Percentiles rank a stretch among this genome's conserved stretches.
Evolutionary conservation across 2,888 invertebrate genomes (phyloP).

Genomic region (Rhaphigaster nebulosa): DNA sequence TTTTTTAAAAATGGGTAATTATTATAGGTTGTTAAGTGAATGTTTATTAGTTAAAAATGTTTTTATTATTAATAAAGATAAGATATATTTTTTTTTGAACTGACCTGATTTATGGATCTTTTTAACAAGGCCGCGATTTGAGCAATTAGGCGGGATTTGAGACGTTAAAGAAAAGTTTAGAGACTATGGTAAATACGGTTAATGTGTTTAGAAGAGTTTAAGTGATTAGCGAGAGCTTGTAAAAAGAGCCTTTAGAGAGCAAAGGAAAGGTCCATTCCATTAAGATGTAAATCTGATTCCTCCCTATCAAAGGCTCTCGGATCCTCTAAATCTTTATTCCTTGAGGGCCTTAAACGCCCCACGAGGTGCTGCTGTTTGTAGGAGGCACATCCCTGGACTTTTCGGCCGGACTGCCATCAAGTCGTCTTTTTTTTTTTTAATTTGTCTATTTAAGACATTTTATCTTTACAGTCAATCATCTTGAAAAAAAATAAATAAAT

Average conservation of each 20-base stretch:
- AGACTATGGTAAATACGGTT: conserved; percentile 44
- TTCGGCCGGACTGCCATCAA: no score
- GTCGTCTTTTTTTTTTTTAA: no score
- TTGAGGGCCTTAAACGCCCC: not conserved
- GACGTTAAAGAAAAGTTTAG: conserved; percentile 41
- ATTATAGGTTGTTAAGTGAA: no score
- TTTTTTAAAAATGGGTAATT: no score
- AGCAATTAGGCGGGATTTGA: not conserved
- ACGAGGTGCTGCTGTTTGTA: conserved; percentile 3
- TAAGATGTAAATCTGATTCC: conserved; percentile 50
- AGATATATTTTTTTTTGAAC: not conserved
- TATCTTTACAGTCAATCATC: not conserved
- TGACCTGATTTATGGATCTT: not conserved
- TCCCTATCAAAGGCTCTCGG: conserved; percentile 17
- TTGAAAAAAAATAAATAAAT: no score
- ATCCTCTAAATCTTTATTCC: conserved; percentile 32
- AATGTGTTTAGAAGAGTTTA: conserved; percentile 48
- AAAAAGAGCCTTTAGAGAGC: not conserved
- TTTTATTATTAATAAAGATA: no score
- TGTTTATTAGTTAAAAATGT: no score
- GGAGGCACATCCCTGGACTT: not conserved
- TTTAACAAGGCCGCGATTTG: not conserved
- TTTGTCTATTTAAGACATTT: not conserved
- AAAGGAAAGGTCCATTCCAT: conserved; percentile 28
- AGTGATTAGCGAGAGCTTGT: conserved; percentile 33